Conservation (phyloP, 2,888 invertebrate genomes). For the Pollenia griseotomentosa region DNA sequence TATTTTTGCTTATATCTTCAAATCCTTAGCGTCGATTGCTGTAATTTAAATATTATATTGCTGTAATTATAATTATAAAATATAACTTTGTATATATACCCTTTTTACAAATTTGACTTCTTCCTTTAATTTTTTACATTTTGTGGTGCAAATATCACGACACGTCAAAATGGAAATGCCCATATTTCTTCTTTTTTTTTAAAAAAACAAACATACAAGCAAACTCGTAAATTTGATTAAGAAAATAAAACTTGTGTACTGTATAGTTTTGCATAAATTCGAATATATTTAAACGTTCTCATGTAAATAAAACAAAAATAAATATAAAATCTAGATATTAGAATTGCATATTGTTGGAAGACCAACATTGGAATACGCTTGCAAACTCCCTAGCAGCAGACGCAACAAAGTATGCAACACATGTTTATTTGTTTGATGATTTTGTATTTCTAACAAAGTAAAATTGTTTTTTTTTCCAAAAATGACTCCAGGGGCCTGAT, state of each 20-base stretch:
- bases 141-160: too few species aligned
- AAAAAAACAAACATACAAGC: neutral
- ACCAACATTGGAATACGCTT: neutral
- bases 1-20: too few species aligned
- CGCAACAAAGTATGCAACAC: conserved; percentile 4
- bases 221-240: conserved; percentile 38
- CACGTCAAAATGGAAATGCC: too few species aligned
- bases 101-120: too few species aligned
- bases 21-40: too few species aligned
- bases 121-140: too few species aligned
- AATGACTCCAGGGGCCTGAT: too few species aligned
- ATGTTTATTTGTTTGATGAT: conserved; percentile 18
- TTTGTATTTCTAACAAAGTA: neutral
- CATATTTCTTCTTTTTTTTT: conserved; percentile 27
- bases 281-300: conserved; percentile 29
- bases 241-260: conserved; percentile 40
- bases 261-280: conserved; percentile 49
- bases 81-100: too few species aligned
- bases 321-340: conserved; percentile 33
- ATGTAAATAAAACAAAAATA: conserved; percentile 30
- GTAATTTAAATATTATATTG: too few species aligned
- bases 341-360: neutral
- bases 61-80: too few species aligned
- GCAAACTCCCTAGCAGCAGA: neutral
- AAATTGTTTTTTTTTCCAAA: neutral